phyloP scores from a whole-genome alignment of 1,140 invertebrate genomes.

The Ips nitidus region DNA sequence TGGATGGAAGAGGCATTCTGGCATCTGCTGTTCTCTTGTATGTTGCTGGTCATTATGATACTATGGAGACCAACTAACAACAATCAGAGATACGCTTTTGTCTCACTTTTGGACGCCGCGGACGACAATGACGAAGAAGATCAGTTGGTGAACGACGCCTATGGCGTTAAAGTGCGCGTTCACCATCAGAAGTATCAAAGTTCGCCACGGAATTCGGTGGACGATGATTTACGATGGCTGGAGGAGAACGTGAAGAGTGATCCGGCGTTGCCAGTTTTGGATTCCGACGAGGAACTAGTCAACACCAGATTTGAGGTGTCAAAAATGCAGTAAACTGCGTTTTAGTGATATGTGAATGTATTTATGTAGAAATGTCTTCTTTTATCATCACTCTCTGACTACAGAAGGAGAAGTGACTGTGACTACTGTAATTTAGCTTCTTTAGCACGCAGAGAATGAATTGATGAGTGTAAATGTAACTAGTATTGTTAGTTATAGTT shows the following conservation, averaged over 20 bases:
- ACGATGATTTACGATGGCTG: slow-evolving; percentile 88
- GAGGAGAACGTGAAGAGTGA: slow-evolving; percentile 85
- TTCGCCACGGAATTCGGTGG: slow-evolving; percentile 53
- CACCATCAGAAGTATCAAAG: slow-evolving; percentile 48
- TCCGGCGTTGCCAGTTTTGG: slow-evolving; percentile 75
- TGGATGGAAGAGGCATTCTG: slow-evolving; percentile 94
- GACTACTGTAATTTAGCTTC: no score
- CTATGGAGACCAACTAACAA: slow-evolving; percentile 93
- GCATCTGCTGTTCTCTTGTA: slow-evolving; percentile 87
- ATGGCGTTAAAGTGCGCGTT: slow-evolving; percentile 77
- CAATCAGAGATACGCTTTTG: slow-evolving; percentile 94
- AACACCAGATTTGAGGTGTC: slow-evolving; percentile 88
- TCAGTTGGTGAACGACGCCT: slow-evolving; percentile 80
- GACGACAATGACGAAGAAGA: slow-evolving; percentile 84
- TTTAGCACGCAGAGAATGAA: no score
- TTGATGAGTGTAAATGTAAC: no score
- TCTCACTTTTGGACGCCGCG: slow-evolving; percentile 83
- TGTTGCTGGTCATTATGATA: slow-evolving; percentile 90
- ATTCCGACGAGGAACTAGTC: slow-evolving; percentile 89
- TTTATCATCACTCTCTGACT: neutral
- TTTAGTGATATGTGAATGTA: neutral
- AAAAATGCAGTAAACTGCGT: slow-evolving; percentile 75
- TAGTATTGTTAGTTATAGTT: no score
- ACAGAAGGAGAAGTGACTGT: no score
- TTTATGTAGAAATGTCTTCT: neutral